phyloP scores from a whole-genome alignment of 1,140 invertebrate species.

The Musca domestica region DNA sequence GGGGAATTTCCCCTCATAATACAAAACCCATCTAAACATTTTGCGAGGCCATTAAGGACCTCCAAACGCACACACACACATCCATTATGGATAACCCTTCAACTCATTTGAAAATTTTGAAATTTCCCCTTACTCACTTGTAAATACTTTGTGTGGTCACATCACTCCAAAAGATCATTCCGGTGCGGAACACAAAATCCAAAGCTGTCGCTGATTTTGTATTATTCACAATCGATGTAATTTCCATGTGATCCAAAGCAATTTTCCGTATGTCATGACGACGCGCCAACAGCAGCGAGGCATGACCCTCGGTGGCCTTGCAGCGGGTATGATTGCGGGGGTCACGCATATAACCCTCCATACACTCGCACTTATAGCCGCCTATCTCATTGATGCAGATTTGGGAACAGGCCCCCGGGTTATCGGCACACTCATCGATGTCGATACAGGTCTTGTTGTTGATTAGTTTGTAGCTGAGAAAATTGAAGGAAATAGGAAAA shows the following conservation, averaged over 20 bases:
- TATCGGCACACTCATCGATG: slow-evolving; percentile 84
- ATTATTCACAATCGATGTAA: slow-evolving; percentile 84
- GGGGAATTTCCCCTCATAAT: not conserved
- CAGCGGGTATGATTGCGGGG: slow-evolving; percentile 78
- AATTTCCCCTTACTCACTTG: slow-evolving; percentile 61
- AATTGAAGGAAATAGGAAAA: slow-evolving; percentile 3
- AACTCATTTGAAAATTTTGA: too few species aligned
- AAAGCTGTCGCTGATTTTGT: slow-evolving; percentile 83
- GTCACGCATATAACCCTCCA: slow-evolving; percentile 81
- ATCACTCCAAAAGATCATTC: slow-evolving; percentile 95
- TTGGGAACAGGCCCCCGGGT: slow-evolving; percentile 88
- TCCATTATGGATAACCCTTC: too few species aligned
- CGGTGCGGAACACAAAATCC: slow-evolving; percentile 85
- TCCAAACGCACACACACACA: too few species aligned
- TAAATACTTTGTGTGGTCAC: slow-evolving; percentile 85
- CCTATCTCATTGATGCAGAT: slow-evolving; percentile 88
- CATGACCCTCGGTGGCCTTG: slow-evolving; percentile 84
- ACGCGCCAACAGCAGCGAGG: slow-evolving; percentile 78
- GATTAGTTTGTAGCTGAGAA: slow-evolving; percentile 61
- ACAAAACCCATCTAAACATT: not conserved
- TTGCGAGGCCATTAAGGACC: too few species aligned
- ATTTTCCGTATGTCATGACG: slow-evolving; percentile 87
- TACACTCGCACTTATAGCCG: slow-evolving; percentile 89
- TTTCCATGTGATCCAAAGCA: slow-evolving; percentile 83
- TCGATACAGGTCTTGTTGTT: slow-evolving; percentile 82